These are phyloP conservation scores for Cephalopholis sonnerati DNA, from an alignment of 2,113 vertebrate genomes.

Conservation along the genomic window DNA sequence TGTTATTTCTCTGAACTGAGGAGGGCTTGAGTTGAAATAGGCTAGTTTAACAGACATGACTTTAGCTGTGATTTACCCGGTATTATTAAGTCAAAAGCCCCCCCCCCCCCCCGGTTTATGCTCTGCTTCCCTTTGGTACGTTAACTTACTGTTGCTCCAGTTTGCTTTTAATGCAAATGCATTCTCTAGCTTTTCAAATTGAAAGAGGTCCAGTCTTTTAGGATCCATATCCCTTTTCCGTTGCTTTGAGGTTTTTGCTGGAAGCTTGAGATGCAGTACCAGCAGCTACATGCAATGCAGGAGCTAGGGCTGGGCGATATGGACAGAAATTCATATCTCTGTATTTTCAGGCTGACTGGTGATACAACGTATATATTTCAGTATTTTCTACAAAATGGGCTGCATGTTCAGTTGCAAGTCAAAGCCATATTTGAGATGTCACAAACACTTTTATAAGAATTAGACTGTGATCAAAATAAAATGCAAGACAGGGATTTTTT, in stretches of 20 bases:
- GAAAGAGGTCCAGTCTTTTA: neutral
- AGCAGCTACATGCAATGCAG: neutral
- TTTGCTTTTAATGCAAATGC: neutral
- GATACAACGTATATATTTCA: too few species aligned
- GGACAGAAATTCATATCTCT: too few species aligned
- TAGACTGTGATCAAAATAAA: too few species aligned
- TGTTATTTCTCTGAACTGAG: slow-evolving; percentile 1
- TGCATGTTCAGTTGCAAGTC: too few species aligned
- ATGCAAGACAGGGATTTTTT: too few species aligned
- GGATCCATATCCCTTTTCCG: neutral
- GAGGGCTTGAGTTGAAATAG: slow-evolving; percentile 13
- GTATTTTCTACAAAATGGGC: too few species aligned
- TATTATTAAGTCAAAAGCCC: neutral
- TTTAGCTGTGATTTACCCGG: neutral
- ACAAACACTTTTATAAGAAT: too few species aligned
- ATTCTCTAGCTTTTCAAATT: neutral
- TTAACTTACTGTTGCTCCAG: neutral
- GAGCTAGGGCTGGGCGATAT: too few species aligned
- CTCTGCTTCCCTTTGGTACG: neutral
- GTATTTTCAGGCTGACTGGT: too few species aligned
- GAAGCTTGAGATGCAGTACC: neutral
- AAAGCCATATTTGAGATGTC: too few species aligned
- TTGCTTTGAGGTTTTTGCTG: neutral
- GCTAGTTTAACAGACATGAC: neutral
- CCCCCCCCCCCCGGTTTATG: neutral